These are phyloP conservation scores for Monoplex corrugatus DNA, from an alignment of 2,888 invertebrate genomes.

Conservation along the genomic window DNA sequence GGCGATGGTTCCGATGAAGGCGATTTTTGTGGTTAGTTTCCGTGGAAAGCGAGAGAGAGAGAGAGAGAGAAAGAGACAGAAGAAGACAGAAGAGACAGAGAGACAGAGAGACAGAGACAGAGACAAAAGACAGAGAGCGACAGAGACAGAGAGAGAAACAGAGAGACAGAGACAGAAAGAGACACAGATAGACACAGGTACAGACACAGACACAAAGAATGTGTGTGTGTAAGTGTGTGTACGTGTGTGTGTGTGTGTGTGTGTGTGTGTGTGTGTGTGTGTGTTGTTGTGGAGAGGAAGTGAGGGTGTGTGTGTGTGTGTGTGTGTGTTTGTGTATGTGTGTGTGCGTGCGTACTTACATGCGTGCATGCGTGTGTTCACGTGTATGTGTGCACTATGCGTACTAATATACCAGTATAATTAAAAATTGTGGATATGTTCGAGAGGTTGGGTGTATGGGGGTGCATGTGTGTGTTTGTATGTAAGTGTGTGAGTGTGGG, in stretches of 20 bases:
- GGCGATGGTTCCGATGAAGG: conserved; percentile 97
- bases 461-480: too few species aligned
- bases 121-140: background rate
- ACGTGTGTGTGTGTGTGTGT: background rate
- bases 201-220: background rate
- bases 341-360: too few species aligned
- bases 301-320: too few species aligned
- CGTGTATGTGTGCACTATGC: too few species aligned
- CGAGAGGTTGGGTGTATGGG: too few species aligned
- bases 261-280: background rate
- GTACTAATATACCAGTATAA: too few species aligned
- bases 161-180: background rate
- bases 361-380: too few species aligned
- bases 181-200: background rate
- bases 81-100: background rate
- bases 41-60: background rate
- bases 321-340: too few species aligned
- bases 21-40: conserved; percentile 86
- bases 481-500: too few species aligned
- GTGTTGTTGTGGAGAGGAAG: too few species aligned
- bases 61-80: background rate
- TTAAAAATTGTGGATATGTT: too few species aligned
- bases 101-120: background rate
- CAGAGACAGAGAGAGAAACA: background rate
- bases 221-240: background rate